phyloP scores from a whole-genome alignment of 2,113 vertebrate species.

The Petroica traversi region DNA sequence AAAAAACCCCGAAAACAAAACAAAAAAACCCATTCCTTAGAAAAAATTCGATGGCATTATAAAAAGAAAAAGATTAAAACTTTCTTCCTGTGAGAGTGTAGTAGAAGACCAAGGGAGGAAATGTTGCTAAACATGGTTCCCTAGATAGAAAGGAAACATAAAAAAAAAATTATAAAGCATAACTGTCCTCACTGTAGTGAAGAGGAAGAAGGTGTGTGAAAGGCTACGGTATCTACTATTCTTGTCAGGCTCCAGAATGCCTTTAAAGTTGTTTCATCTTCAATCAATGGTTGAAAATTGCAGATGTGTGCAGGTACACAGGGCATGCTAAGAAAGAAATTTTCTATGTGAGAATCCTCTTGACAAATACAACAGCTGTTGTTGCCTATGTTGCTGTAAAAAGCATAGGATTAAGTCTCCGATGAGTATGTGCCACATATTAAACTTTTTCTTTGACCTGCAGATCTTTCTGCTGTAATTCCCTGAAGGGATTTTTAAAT shows the following conservation, averaged over 20 bases:
- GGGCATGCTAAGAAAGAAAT: background rate
- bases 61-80: background rate
- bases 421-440: rapidly evolving
- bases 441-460: background rate
- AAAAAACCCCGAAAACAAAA: too few species aligned
- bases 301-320: background rate
- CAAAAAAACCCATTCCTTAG: background rate
- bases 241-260: background rate
- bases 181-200: background rate
- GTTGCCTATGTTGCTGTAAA: background rate
- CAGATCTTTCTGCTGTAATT: background rate
- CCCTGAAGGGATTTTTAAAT: background rate
- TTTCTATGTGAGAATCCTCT: background rate
- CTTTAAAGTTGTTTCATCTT: background rate
- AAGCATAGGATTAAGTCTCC: background rate
- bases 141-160: background rate
- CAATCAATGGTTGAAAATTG: background rate
- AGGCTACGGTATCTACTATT: background rate
- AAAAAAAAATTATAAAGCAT: background rate
- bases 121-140: background rate
- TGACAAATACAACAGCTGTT: background rate
- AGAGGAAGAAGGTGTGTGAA: background rate
- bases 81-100: background rate
- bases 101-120: background rate
- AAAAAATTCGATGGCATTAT: background rate